Base-by-base conservation (phyloP, 1,140 invertebrate species). In the Lanistes nyassanus region DNA sequence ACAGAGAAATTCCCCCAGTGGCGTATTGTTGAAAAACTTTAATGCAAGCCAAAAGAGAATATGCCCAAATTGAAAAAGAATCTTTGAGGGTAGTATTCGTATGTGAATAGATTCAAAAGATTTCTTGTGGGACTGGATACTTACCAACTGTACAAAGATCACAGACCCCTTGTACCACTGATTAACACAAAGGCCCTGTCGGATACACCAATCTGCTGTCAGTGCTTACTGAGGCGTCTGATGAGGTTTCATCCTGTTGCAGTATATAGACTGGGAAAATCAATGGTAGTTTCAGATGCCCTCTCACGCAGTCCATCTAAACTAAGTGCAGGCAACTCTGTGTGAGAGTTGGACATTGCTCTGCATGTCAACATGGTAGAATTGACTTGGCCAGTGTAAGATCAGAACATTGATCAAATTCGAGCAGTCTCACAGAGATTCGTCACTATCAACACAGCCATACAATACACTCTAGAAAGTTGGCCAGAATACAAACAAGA, bases 51-150 rank as follows among this genome's bases (percentile, higher is more conserved):
- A 88, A 92, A 79, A 75, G 82, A 76, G 90, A 87, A 60, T 91
- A 92, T 65, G 81, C 87, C 19, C 89, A 90, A 76, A 89, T 91
- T 39, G 90, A 92, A 58, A 91, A 88, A 81, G 91, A 93, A 85
- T 90, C 86, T 9, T 79, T 91, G 29, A 88, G 89, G 13, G 84
- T 91, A 21, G 77, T 91, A 0, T 92, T 88, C 83, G 88, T 86
- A 3, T 86, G 92, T 26, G 85, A 87, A 67, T 89, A 90, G 80
- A 81, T 92, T 92, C 82, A 81, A 89, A n/a, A 78, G 90, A 55
- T 92, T 90, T 80, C 69, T 91, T 7, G 88, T 81, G 78, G 91
- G 88, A 67, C 82, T 81, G 29, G 76, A 81, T 6, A 58, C 56
- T 6, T 77, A 84, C 84, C 87, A n/a, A n/a, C n/a, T n/a, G n/a